Evolutionary conservation across 2,888 invertebrate genomes (phyloP), one percentile per base, ranked within the genome.

Genomic region (Drosophila vallismaia): DNA sequence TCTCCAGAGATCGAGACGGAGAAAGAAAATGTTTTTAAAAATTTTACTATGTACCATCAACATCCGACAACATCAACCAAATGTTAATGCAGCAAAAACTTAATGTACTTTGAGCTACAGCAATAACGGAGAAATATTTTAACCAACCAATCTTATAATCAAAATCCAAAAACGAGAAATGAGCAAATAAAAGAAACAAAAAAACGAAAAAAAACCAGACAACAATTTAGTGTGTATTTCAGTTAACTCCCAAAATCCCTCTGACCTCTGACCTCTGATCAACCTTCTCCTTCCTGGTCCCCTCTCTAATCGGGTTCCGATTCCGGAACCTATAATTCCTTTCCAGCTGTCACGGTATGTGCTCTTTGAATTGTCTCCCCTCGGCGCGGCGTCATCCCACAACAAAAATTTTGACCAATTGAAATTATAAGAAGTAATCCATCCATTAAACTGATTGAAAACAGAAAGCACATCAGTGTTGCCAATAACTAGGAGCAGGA

Each of bases 161-260:
- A 86, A 78, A 75, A 84, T 74, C 72, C 76, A 74, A 69, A 78
- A 83, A 77, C 77, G 50, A 84, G 74, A 86, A 86, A 87, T 88
- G 88, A 89, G 87, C 87, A 87, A 87, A 87, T 87, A 87, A 87
- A 87, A 87, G 89, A 88, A 87, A 85, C 76, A 75, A 62, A 56
- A 67, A 77, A 60, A 79, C 79, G 76, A 74, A 74, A 74, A 70
- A 57, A 74, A 70, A 57, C 59, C 63, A 68, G 67, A 59, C 72
- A 74, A 62, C 54, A 72, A 79, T 64, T 75, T 70, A 79, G 76
- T 84, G 81, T 83, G 83, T 86, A 75, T 87, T 85, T 87, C 69
- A 82, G 84, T 85, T 71, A 51, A 59, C 48, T 52, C 31, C 62
- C 19, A 31, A 12, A 42, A 8, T 10, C 12, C 42, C 42, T 33